Evolutionary conservation across 2,113 vertebrate genomes (phyloP).

Genomic region (Nothocercus nigrocapillus): DNA sequence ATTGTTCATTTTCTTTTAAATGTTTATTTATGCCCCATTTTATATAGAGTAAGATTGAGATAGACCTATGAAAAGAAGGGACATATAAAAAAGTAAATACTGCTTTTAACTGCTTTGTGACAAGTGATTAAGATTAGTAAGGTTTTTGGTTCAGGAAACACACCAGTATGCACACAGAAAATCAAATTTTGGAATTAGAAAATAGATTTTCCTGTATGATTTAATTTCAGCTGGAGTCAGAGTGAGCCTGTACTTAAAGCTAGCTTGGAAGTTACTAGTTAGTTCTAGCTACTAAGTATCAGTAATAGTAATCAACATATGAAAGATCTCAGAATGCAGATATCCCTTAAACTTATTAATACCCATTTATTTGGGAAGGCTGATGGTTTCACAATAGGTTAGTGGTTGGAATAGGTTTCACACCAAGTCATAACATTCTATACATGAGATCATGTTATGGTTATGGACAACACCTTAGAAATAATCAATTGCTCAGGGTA

Average conservation of each 20-base stretch:
- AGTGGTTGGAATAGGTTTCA: background rate
- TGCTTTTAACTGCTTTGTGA: background rate
- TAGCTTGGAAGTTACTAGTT: background rate
- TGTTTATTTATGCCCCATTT: background rate
- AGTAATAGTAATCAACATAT: background rate
- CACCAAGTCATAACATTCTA: background rate
- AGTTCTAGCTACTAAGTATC: background rate
- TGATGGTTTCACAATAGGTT: background rate
- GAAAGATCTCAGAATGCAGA: background rate
- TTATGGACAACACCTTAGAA: background rate
- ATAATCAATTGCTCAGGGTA: background rate
- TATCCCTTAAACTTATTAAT: background rate
- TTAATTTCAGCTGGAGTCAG: background rate
- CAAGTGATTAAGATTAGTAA: background rate
- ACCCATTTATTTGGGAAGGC: background rate
- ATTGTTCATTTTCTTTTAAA: background rate
- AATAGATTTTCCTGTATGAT: background rate
- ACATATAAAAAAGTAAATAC: background rate
- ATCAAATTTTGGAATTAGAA: background rate
- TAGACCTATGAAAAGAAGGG: background rate
- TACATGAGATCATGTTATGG: background rate
- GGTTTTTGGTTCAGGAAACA: background rate
- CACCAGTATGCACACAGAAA: background rate
- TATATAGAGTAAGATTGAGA: background rate
- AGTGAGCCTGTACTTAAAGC: background rate